Evolutionary conservation across 2,888 invertebrate species (phyloP), one percentile per base, ranked within the genome.

Genomic region (Meteorus cinctellus): DNA sequence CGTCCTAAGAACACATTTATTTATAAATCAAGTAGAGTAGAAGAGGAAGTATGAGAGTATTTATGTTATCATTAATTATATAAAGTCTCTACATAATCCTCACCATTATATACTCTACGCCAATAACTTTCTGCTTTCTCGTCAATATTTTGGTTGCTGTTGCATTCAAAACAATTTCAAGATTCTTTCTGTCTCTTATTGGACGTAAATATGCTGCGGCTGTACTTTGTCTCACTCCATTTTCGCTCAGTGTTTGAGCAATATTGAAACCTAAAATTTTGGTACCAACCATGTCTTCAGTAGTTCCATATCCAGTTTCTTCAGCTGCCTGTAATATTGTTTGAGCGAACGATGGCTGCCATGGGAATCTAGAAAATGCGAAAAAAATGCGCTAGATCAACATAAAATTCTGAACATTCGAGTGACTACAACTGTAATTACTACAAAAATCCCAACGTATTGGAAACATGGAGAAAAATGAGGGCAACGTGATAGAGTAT

Each of bases 281-380:
- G 2, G 91, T 91, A 0, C 94, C 94, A 77, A 93, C 93, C 71
- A 94, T 89, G 84, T 94, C 94, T 72, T 91, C 91, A 29, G 91
- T 92, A 0, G 92, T 91, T 0, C 93, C 92, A 80, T 92, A 92
- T 0, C 93, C 93, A n/a, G 92, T 87, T 86, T 94, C 93, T 19
- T 91, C 88, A 0, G 92, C 92, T 0, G 92, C 94, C 1, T 91
- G 85, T 6, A 94, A 90, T 65, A 94, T 89, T 81, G 92, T 92
- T 80, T 92, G 90, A 0, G 93, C 92, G 63, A 94, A 90, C 68
- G 89, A 89, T 0, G 94, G 94, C 27, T 93, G 93, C 87, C 94
- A 90, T 1, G 92, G 92, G 86, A 94, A 94, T 90, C 93, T 87
- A 88, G 3, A 16, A 5, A 55, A 55, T 55, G n/a, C 41, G 1